Base-by-base conservation (phyloP, 2,888 invertebrate genomes). In the Harpalus rubripes region DNA sequence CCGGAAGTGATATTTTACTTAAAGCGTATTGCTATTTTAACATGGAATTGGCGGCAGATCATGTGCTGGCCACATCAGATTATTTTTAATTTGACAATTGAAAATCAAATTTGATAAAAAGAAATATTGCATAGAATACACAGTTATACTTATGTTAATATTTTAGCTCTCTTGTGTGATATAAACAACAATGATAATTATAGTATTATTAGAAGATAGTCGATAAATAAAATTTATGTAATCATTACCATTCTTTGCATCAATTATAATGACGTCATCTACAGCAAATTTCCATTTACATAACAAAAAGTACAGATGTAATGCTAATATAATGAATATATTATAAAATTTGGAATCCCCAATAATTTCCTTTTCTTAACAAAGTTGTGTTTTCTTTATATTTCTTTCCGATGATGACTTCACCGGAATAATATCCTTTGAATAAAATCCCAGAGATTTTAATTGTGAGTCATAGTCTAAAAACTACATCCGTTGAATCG, bases 291-390 rank as follows among this genome's bases (percentile, higher is more conserved):
- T 26, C 18, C 18, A 22, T 7, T 63, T 63, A 63, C 12, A 22
- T 63, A 63, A 61, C 59, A 61, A 63, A 63, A 63, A 63, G 63
- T 63, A 63, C 63, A 63, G 26, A 26, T 22, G 16, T 63, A 63
- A 22, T 63, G 16, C 63, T 8, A 63, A 63, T 22, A 26, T 63
- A 63, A 18, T 10, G 63, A 63, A 63, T 22, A 63, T 63, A 22
- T 22, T 63, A 63, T 63, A 1, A 63, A 63, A 63, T 26, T 22
- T 63, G 63, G 63, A 63, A 22, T 63, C 63, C 63, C 63, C 63
- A 63, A 22, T 61, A 59, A 5, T 59, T 59, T 16, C n/a, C 16
- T 18, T 59, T 59, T 16, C 16, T 59, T 59, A 32, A 59, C 59
- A 59, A 16, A 15, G 7, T 12, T 59, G 15, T 32, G 32, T 26